Base-by-base conservation (phyloP, 2,113 vertebrate species). In the Aplodontia rufa region DNA sequence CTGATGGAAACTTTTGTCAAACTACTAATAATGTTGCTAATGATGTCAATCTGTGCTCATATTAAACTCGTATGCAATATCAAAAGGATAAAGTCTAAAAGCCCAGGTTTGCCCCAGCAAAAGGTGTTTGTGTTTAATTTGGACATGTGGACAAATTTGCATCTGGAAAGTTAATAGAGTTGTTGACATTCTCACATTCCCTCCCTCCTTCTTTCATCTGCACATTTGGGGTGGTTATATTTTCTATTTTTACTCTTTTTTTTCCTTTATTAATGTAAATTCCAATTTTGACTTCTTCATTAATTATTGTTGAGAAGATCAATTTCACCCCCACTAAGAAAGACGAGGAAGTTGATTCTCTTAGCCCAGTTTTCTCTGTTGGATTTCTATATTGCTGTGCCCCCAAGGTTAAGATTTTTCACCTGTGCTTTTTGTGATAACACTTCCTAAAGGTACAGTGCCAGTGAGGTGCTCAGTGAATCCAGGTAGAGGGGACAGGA, bases 1-100 rank as follows among this genome's bases (percentile, higher is more conserved):
- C 10, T 45, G 64, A 9, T 14, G 3, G 24, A 14, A 4, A 30
- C 30, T 49, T 80, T 7, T n/a, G 0, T 22, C 78, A 5, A 5
- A 62, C 88, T 26, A 30, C 14, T 78, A 35, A 53, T n/a, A 58
- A 2, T 17, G 8, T 8, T 30, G 11, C 42, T 26, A 0, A 19
- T n/a, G 5, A 5, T 32, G 0, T 69, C 4, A 1, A 14, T 14
- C 45, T 37, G 0, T 11, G 1, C 22, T 22, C 16, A 5, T 6
- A 20, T 35, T 30, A 32, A 62, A 16, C 9, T 35, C 3, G 17
- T 66, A 0, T 4, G 32, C 32, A 14, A 0, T 2, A 8, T 40
- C 79, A 64, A 14, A 22, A 6, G 20, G 22, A 60, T 19, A 62
- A 80, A 62, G 6, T 11, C 49, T 35, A 6, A 72, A 17, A 4